A percentile compares a stretch with the other conserved stretches of the same genome.
Conservation (phyloP, 2,888 invertebrate genomes). For the Myathropa florea region DNA sequence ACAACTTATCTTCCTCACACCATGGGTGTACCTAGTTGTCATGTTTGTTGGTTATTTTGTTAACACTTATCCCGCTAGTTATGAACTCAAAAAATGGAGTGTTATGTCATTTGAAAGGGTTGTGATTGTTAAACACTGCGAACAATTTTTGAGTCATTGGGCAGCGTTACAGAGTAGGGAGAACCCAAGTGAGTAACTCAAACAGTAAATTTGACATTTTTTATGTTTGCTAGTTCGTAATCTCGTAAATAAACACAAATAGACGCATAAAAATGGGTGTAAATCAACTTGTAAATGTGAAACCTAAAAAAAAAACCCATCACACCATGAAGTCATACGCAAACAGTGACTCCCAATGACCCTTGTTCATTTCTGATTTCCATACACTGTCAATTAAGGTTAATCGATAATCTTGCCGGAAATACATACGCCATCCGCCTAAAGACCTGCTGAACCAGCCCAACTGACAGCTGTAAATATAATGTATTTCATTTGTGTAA, state of each 20-base stretch:
- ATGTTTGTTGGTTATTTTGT: too few species aligned
- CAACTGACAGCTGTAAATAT: background rate
- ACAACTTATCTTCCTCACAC: too few species aligned
- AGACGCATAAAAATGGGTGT: background rate
- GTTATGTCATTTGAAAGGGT: too few species aligned
- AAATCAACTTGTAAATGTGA: background rate
- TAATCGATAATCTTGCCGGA: background rate
- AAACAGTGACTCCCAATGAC: background rate
- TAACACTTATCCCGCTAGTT: too few species aligned
- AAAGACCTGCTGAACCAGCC: background rate
- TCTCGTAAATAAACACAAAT: background rate
- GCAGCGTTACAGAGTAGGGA: too few species aligned
- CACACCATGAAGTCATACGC: background rate
- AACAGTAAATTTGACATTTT: too few species aligned
- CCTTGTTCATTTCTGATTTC: background rate
- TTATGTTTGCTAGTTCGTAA: too few species aligned
- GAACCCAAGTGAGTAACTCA: too few species aligned
- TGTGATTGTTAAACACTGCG: too few species aligned
- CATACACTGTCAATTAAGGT: background rate
- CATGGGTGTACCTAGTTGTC: too few species aligned
- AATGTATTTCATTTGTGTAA: background rate
- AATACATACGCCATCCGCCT: background rate
- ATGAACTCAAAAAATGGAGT: too few species aligned
- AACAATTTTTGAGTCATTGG: too few species aligned
- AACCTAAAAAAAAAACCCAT: background rate